Evolutionary conservation across 2,113 vertebrate species (phyloP), one percentile per base, ranked within the genome.

Genomic region (Physeter macrocephalus): DNA sequence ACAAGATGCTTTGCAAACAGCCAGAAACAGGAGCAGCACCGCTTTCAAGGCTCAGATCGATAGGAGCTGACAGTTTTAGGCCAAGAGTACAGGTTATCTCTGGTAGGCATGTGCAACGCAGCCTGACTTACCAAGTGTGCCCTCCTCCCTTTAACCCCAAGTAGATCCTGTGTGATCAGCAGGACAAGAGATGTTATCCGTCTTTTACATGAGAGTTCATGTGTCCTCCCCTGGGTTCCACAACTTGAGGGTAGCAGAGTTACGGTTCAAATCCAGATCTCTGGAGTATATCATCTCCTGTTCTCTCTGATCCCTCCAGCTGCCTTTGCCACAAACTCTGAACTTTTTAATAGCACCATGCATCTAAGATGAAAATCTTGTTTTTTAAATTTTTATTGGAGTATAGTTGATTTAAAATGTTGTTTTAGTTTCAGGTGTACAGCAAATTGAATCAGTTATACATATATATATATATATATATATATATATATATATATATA

Each of bases 61-160:
- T n/a, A n/a, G 21, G 18, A 78, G 21, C 49, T 36, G 93, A 39
- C 66, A 54, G 59, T 74, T 67, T 23, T 4, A 91, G 88, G 61
- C 20, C 0, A 0, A n/a, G 74, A 25, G 13, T 83, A n/a, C 66
- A 64, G 69, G 85, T 77, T 29, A 66, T 31, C n/a, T 41, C 84
- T 2, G 0, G 17, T 3, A 9, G 43, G 18, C 1, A 0, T 1
- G 34, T 57, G 34, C 12, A 41, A 6, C 20, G 43, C 6, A 5
- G 14, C 1, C 0, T 8, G 18, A 2, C 57, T 62, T 23, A 8
- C 57, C 34, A 1, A 34, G 6, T 6, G 2, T 3, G 2, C 6
- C 15, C 10, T 41, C 29, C 88, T 52, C 14, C 4, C 18, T 86
- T 61, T 21, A 1, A 27, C 25, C 43, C 41, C 31, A 21, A 66